Percentiles rank a stretch among this genome's conserved stretches.
Evolutionary conservation across 2,888 invertebrate species (phyloP).

Genomic region (Crepidodera aurea): DNA sequence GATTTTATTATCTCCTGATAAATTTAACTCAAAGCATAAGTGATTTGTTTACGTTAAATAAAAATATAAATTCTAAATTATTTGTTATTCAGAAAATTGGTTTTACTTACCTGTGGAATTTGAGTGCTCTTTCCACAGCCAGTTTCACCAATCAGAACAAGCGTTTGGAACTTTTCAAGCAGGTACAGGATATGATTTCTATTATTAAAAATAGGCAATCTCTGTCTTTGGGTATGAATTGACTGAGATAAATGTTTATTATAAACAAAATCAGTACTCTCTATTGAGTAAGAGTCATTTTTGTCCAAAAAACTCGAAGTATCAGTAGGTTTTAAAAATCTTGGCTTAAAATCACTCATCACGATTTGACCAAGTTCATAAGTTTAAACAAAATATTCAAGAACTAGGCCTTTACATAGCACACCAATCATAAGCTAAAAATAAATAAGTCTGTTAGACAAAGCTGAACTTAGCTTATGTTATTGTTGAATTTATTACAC

Average conservation of each 20-base stretch:
- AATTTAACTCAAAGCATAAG: too few species aligned
- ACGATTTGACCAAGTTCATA: constrained; percentile 35
- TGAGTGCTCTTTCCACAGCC: constrained; percentile 97
- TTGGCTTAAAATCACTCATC: constrained; percentile 60
- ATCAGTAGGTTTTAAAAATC: constrained; percentile 58
- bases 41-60: too few species aligned
- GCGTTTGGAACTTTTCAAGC: constrained; percentile 87
- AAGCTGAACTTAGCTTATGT: neutral
- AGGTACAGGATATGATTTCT: constrained; percentile 88
- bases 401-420: neutral
- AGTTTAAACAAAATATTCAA: neutral
- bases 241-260: constrained; percentile 87
- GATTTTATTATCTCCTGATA: too few species aligned
- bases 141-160: constrained; percentile 92
- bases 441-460: neutral
- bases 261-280: constrained; percentile 72
- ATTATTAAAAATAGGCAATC: constrained; percentile 86
- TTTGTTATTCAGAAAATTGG: neutral
- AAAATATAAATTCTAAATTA: too few species aligned
- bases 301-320: constrained; percentile 59
- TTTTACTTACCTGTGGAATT: constrained; percentile 81
- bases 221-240: constrained; percentile 83
- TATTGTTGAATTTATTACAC: neutral
- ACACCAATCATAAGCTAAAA: neutral
- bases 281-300: constrained; percentile 52